Conservation (phyloP, 2,888 invertebrate species). For the Nephrotoma guestfalica region DNA sequence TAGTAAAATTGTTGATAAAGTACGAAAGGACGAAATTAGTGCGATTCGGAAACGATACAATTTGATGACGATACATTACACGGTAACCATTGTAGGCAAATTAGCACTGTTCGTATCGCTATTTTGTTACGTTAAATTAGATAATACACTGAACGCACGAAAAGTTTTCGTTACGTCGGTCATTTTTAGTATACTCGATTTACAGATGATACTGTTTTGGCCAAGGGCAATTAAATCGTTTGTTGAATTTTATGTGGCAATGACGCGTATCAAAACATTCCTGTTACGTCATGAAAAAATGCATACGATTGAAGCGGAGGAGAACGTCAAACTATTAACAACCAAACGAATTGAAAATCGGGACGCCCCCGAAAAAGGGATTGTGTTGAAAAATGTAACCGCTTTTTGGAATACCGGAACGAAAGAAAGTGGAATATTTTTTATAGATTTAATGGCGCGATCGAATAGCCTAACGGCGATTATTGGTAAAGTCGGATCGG, state of each 20-base stretch:
- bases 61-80: slow-evolving; percentile 50
- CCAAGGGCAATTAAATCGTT: slow-evolving; percentile 63
- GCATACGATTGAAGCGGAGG: slow-evolving; percentile 4
- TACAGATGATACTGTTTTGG: slow-evolving; percentile 64
- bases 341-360: neutral
- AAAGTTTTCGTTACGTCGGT: slow-evolving; percentile 55
- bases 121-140: slow-evolving; percentile 47
- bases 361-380: neutral
- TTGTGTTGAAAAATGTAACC: slow-evolving; percentile 8
- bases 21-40: slow-evolving; percentile 56
- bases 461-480: slow-evolving; percentile 37
- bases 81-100: slow-evolving; percentile 63
- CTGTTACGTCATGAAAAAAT: slow-evolving; percentile 26
- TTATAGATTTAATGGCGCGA: slow-evolving; percentile 8
- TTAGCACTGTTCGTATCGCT: slow-evolving; percentile 64
- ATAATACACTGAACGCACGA: slow-evolving; percentile 30
- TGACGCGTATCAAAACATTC: slow-evolving; percentile 53
- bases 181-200: slow-evolving; percentile 64
- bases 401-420: slow-evolving; percentile 15
- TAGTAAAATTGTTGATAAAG: slow-evolving; percentile 51
- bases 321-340: neutral
- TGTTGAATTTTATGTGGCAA: slow-evolving; percentile 60
- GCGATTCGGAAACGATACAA: slow-evolving; percentile 51
- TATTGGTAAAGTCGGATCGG: slow-evolving; percentile 60
- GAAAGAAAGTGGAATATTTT: neutral